A percentile compares a stretch with the other conserved stretches of the same genome.
These are phyloP conservation scores for Pogonophryne albipinna DNA, from an alignment of 2,797 vertebrate genomes.

Conservation along the genomic window DNA sequence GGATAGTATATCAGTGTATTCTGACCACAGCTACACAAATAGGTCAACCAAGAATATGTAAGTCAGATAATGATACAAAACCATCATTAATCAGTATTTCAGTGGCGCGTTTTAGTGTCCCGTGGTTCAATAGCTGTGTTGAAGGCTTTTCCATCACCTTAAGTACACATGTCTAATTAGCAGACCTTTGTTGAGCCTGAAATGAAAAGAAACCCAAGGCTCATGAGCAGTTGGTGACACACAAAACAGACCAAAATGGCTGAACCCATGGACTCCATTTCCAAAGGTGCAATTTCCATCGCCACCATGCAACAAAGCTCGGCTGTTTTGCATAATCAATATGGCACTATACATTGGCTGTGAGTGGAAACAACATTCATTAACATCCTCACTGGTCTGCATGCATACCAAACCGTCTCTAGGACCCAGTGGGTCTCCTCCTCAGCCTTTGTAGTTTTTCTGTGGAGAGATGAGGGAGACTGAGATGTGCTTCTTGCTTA, in stretches of 20 bases:
- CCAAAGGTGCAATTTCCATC: constrained; percentile 8
- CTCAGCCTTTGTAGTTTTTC: constrained; percentile 82
- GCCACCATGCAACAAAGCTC: neutral
- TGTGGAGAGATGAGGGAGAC: constrained; percentile 67
- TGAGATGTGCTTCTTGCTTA: constrained; percentile 77
- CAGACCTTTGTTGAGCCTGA: neutral
- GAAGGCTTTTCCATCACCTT: neutral
- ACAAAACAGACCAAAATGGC: neutral
- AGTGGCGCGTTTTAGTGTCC: neutral
- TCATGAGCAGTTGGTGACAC: neutral
- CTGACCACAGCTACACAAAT: too few species aligned
- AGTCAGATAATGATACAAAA: too few species aligned
- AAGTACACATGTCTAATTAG: neutral
- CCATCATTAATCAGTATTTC: neutral
- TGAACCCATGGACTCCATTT: neutral
- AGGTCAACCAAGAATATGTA: too few species aligned
- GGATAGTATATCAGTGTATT: too few species aligned
- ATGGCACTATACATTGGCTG: neutral
- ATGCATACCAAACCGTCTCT: constrained; percentile 60
- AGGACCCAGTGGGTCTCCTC: constrained; percentile 76
- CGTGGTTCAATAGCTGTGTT: neutral
- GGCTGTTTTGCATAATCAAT: constrained; percentile 41
- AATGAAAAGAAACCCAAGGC: neutral
- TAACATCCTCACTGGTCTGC: constrained; percentile 7
- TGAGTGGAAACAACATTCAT: constrained; percentile 17